Base-by-base conservation (phyloP, 2,888 invertebrate genomes). In the Hypsopygia costalis region DNA sequence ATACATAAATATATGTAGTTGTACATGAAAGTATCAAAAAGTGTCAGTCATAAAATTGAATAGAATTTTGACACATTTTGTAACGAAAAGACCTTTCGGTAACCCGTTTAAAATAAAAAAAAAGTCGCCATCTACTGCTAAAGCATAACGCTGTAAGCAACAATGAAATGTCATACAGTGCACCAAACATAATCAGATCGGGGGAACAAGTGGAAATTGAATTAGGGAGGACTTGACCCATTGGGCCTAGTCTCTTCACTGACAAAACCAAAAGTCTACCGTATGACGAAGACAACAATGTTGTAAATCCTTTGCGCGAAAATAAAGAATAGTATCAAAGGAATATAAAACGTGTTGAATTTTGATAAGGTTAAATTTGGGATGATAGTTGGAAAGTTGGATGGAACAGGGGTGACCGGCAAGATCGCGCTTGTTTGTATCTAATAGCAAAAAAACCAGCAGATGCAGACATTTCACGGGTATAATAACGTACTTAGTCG, bases 381-480 rank as follows among this genome's bases (percentile, higher is more conserved):
- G 2, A 34, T 42, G 44, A 6, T 3, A 20, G 12, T 1, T 3
- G 3, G 36, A 44, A 55, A 36, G 43, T 38, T 52, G 50, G 34
- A 41, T 50, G 51, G 51, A 44, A 50, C 50, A 64, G 62, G 78
- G 77, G 78, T 67, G 74, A 68, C 65, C 67, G 62, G 62, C 46
- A 58, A 71, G 78, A 80, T 82, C 83, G 81, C 80, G 79, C 73
- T 78, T 85, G 83, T 86, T 83, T 83, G 83, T 76, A 76, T 79
- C 75, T 87, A 83, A 86, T 86, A 80, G 78, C 73, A 82, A 76
- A 86, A 74, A 86, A 85, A 82, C 70, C 82, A 85, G 81, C 87
- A 88, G 87, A 86, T 88, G 87, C 69, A 86, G 69, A 65, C 81
- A 83, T 87, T 88, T 87, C 83, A 88, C 83, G 85, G 86, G 78